These are phyloP conservation scores for Andricus curvator DNA, from an alignment of 2,888 invertebrate species.

Conservation along the genomic window DNA sequence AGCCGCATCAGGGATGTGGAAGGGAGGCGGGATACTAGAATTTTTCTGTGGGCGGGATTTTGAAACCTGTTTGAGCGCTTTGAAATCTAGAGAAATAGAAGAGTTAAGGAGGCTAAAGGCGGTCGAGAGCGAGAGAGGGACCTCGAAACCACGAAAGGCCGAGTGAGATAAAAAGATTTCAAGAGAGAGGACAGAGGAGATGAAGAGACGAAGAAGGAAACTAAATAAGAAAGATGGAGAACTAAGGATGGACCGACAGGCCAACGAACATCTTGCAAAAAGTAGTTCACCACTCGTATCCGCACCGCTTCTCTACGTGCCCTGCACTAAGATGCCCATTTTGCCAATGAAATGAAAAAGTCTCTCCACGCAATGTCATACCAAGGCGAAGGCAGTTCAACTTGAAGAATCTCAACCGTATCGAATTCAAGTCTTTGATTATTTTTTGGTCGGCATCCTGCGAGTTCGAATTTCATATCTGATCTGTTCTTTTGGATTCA, in stretches of 20 bases:
- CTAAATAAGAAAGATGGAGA: conserved; percentile 43
- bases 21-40: conserved; percentile 61
- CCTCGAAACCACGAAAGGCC: conserved; percentile 47
- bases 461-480: not conserved
- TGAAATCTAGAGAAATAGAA: conserved; percentile 71
- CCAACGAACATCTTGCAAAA: conserved; percentile 67
- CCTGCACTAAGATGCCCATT: conserved; percentile 55
- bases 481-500: not conserved
- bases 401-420: conserved; percentile 2
- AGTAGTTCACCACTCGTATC: conserved; percentile 71
- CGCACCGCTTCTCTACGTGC: conserved; percentile 52
- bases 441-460: not conserved
- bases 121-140: conserved; percentile 45
- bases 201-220: conserved; percentile 42
- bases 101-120: conserved; percentile 57
- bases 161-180: conserved; percentile 36
- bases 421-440: conserved; percentile 36
- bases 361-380: conserved; percentile 52
- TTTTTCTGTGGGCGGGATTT: conserved; percentile 77
- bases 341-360: conserved; percentile 51
- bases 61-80: conserved; percentile 77
- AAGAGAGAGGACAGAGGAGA: conserved; percentile 32
- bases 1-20: conserved; percentile 43
- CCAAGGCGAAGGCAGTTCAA: conserved; percentile 37
- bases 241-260: conserved; percentile 52